Evolutionary conservation across 2,888 invertebrate species (phyloP).

Genomic region (Monoplex corrugatus): DNA sequence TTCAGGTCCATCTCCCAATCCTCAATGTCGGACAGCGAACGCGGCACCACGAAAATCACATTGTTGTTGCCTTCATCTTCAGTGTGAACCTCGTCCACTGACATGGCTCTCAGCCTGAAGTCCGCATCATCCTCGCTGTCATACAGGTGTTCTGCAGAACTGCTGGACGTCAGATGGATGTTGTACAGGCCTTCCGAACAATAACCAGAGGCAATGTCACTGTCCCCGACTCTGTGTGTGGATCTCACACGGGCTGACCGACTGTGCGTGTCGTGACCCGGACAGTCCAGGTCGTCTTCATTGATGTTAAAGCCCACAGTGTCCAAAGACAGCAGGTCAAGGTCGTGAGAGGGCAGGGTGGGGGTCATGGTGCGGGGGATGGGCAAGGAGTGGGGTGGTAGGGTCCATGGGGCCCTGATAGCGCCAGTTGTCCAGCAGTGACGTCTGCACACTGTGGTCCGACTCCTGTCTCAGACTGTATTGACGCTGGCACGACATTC

Average conservation of each 20-base stretch:
- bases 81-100: not conserved
- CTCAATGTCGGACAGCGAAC: not conserved
- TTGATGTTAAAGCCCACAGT: slow-evolving; percentile 41
- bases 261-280: slow-evolving; percentile 6
- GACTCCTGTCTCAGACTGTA: not conserved
- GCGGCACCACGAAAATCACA: not conserved
- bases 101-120: slow-evolving; percentile 1
- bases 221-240: not conserved
- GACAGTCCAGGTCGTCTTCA: slow-evolving; percentile 50
- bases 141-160: slow-evolving; percentile 33
- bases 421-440: slow-evolving; percentile 42
- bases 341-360: not conserved
- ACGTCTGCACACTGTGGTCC: not conserved
- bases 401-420: not conserved
- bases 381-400: not conserved
- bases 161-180: slow-evolving; percentile 4
- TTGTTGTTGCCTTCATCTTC: slow-evolving; percentile 16
- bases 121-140: slow-evolving; percentile 2
- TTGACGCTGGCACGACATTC: not conserved
- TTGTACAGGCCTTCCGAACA: slow-evolving; percentile 19
- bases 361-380: not conserved
- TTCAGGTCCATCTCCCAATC: not conserved
- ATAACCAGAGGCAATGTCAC: not conserved
- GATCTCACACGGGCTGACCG: not conserved
- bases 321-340: not conserved